Evolutionary conservation across 2,797 vertebrate genomes (phyloP), one percentile per base, ranked within the genome.

Genomic region (Agapornis canus): DNA sequence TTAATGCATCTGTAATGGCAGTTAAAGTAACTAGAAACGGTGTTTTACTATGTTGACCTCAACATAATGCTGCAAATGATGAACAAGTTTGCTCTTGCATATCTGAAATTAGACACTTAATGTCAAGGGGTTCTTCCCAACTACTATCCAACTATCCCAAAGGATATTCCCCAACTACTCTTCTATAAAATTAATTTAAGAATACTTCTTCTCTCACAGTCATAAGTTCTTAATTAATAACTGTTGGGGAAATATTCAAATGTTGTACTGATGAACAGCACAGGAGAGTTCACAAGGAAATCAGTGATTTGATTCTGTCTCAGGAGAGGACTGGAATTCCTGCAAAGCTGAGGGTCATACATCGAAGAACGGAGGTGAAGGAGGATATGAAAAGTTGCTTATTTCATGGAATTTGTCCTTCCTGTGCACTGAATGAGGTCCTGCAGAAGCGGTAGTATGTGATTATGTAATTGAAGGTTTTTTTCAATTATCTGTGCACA

Each of bases 381-480:
- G 85, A 91, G 84, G 57, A 68, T 91, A 85, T 25, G 71, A 86
- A 89, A 57, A 92, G 19, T 89, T 95, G 75, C 91, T 92, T 85
- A 37, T 89, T 95, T 76, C 39, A 60, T 65, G 79, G 43, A 69
- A 68, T 81, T 95, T 96, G 84, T 94, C 84, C 92, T 96, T 95
- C 95, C 95, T 95, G 93, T 94, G 69, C 91, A 83, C 71, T 89
- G 49, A 92, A 77, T 68, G 59, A 92, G 69, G 43, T 87, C 86
- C 89, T 95, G 77, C 56, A 94, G 65, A 95, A 96, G 80, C 18
- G 31, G 73, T 89, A 89, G 76, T 63, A 37, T 61, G 48, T 82
- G 68, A 88, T 94, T 95, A 94, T 96, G 79, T 82, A 96, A 92
- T 76, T 93, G 61, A 95, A 75, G 45, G 22, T 29, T 64, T 89